These are phyloP conservation scores for Callopanchax toddi DNA, from an alignment of 2,113 vertebrate species.

Conservation along the genomic window DNA sequence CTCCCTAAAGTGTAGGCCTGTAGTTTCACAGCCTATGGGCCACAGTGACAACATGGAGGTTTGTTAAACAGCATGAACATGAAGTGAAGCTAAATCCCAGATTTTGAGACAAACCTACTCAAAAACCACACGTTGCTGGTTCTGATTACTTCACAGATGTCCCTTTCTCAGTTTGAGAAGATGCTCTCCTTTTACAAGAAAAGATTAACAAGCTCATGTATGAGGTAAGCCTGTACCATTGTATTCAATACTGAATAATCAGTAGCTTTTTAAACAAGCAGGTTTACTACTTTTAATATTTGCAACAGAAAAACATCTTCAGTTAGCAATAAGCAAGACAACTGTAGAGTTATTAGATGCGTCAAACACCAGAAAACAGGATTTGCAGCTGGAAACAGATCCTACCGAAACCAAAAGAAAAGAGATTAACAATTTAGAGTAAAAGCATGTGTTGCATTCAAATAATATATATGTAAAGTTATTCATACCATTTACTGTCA, in stretches of 20 bases:
- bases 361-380: background rate
- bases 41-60: too few relatives aligned
- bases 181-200: too few relatives aligned
- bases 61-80: too few relatives aligned
- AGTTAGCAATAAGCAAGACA: background rate
- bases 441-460: background rate
- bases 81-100: too few relatives aligned
- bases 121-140: too few relatives aligned
- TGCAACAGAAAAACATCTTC: background rate
- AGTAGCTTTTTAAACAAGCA: background rate
- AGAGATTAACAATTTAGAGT: background rate
- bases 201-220: too few relatives aligned
- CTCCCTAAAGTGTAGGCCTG: too few relatives aligned
- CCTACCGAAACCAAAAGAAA: background rate
- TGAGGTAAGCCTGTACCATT: conserved; percentile 27
- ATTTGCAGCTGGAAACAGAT: conserved; percentile 7
- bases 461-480: background rate
- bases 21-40: too few relatives aligned
- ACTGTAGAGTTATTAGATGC: background rate
- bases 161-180: too few relatives aligned
- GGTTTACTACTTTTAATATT: background rate
- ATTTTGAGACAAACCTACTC: too few relatives aligned
- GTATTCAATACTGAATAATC: background rate
- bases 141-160: too few relatives aligned
- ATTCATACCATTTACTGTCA: background rate